Base-by-base conservation (phyloP, 2,797 vertebrate species). In the Protosalanx chinensis region DNA sequence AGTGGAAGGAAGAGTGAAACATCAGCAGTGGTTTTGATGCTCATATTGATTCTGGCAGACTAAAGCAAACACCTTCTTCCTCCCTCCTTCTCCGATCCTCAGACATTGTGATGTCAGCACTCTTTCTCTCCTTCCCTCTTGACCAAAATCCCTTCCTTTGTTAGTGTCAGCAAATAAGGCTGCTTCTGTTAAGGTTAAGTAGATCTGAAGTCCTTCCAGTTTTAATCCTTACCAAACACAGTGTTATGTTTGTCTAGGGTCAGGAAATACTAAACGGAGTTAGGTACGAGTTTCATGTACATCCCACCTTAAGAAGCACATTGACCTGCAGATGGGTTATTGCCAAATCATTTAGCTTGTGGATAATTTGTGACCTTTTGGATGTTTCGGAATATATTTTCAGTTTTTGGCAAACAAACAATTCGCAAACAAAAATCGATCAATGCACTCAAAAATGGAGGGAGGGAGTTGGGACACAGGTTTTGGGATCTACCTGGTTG, bases 11-110 rank as follows among this genome's bases (percentile, higher is more conserved):
- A 75, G 84, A 86, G 77, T 86, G 87, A 90, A 90, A 87, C 85
- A 86, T 91, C 88, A 88, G 87, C 89, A 87, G 72, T 67, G 79
- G 85, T 86, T 92, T 86, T 88, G 90, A 91, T 88, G 87, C 88
- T 81, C 79, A 81, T 89, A 90, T 92, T 89, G 90, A 92, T 91
- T 90, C 81, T 87, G 88, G 87, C 88, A 86, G 86, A 85, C 85
- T 87, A 87, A 88, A 15, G 49, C 57, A 67, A 64, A 61, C 64
- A 33, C 51, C 72, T 33, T 37, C 46, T 60, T 20, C 49, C 32
- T 16, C 37, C 29, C 70, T 20, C 53, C 20, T 18, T 27, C 78
- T 85, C 83, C 82, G 78, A 84, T 86, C 76, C 73, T 64, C 32
- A 15, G 72, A 75, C 69, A 66, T 72, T 67, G 82, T 84, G 84